A percentile compares a stretch with the other conserved stretches of the same genome.
Conservation (phyloP, 2,113 vertebrate species). For the Girardinichthys multiradiatus region DNA sequence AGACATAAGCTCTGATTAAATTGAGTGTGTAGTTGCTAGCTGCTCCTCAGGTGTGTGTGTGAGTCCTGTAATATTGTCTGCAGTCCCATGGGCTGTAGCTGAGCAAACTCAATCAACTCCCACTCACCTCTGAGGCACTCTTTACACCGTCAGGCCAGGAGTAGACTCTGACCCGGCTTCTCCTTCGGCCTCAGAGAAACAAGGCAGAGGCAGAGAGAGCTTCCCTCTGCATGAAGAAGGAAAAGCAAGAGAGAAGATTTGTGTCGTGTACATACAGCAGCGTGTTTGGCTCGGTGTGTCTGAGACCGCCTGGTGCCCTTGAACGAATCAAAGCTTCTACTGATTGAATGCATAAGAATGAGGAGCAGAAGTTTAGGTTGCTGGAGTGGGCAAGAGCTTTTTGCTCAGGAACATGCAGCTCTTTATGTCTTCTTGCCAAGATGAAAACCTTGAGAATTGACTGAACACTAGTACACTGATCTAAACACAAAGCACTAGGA, state of each 20-base stretch:
- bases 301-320: conserved; percentile 45
- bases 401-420: neutral
- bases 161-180: conserved; percentile 44
- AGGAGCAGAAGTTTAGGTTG: conserved; percentile 12
- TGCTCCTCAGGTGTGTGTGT: conserved; percentile 67
- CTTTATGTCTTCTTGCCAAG: neutral
- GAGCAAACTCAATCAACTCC: conserved; percentile 84
- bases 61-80: conserved; percentile 82
- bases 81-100: conserved; percentile 76
- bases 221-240: conserved; percentile 9
- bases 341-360: conserved; percentile 47
- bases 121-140: conserved; percentile 71
- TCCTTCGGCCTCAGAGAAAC: conserved; percentile 44
- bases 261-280: conserved; percentile 7
- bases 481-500: no score
- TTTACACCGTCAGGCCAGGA: conserved; percentile 60
- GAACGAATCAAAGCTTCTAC: conserved; percentile 57
- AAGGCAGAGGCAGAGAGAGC: neutral
- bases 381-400: neutral
- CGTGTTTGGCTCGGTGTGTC: conserved; percentile 20
- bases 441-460: neutral
- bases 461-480: no score
- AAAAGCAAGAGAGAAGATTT: neutral
- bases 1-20: conserved; percentile 80
- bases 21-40: conserved; percentile 76